Conservation (phyloP, 2,797 vertebrate species). For the Todus mexicanus region DNA sequence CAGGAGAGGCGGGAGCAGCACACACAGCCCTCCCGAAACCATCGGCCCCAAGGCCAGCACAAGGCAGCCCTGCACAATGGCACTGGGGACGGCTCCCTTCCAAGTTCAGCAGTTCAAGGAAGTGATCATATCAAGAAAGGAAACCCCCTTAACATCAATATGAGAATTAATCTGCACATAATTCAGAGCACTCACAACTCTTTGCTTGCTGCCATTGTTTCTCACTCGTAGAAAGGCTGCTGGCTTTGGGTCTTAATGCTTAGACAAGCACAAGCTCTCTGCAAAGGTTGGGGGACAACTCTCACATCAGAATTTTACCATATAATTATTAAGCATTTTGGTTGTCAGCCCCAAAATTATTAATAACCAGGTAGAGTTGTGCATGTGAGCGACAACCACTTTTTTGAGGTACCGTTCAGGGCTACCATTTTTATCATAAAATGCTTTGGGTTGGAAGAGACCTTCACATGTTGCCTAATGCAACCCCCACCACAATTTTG, state of each 20-base stretch:
- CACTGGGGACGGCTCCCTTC: background rate
- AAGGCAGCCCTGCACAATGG: background rate
- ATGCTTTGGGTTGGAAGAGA: background rate
- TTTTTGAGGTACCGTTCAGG: background rate
- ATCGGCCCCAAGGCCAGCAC: accelerated
- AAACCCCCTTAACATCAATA: constrained; percentile 38
- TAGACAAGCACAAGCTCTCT: background rate
- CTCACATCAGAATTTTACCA: too few relatives aligned
- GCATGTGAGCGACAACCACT: background rate
- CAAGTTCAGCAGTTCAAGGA: constrained; percentile 40
- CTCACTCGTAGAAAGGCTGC: background rate
- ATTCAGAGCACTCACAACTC: background rate
- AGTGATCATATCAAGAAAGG: constrained; percentile 31
- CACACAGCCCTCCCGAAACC: background rate
- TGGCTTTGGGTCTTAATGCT: background rate
- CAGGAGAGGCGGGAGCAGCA: background rate
- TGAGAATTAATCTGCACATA: background rate
- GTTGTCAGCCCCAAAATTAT: background rate
- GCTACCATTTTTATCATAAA: background rate
- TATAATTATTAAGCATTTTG: background rate
- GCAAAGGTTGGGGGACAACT: background rate
- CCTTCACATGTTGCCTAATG: background rate
- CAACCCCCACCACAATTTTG: background rate
- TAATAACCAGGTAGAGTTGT: background rate
- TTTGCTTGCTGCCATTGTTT: background rate